These are phyloP conservation scores for Tinamus guttatus DNA, from an alignment of 2,113 vertebrate genomes.

Conservation along the genomic window DNA sequence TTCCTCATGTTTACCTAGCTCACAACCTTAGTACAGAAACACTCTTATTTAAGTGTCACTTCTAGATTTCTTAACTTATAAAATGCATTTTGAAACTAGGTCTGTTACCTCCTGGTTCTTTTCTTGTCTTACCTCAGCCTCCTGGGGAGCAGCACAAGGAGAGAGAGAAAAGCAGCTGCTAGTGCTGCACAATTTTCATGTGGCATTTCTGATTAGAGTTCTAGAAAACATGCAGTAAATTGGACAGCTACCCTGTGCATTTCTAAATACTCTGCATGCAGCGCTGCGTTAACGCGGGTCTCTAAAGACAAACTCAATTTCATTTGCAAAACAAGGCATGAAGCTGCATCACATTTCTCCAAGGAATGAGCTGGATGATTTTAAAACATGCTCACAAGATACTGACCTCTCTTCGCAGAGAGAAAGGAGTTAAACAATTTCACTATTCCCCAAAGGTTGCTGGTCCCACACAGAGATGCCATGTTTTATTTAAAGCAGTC, in stretches of 20 bases:
- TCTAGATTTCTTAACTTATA: neutral
- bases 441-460: slow-evolving; percentile 61
- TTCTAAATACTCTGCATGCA: neutral
- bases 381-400: neutral
- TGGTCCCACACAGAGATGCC: slow-evolving; percentile 69
- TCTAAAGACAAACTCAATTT: neutral
- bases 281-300: neutral
- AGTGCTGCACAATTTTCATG: neutral
- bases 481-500: slow-evolving; percentile 86
- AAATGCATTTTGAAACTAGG: neutral
- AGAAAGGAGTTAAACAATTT: slow-evolving; percentile 73
- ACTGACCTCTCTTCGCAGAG: slow-evolving; percentile 23
- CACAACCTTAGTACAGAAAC: neutral
- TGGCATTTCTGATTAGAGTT: neutral
- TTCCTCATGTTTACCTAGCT: neutral
- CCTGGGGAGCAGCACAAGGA: neutral
- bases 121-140: neutral
- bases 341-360: neutral
- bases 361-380: neutral
- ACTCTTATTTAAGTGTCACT: neutral
- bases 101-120: neutral
- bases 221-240: neutral
- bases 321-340: slow-evolving; percentile 9
- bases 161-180: neutral
- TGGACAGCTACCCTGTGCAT: neutral